Evolutionary conservation across 2,888 invertebrate species (phyloP), one percentile per base, ranked within the genome.

Genomic region (Agriopis marginaria): DNA sequence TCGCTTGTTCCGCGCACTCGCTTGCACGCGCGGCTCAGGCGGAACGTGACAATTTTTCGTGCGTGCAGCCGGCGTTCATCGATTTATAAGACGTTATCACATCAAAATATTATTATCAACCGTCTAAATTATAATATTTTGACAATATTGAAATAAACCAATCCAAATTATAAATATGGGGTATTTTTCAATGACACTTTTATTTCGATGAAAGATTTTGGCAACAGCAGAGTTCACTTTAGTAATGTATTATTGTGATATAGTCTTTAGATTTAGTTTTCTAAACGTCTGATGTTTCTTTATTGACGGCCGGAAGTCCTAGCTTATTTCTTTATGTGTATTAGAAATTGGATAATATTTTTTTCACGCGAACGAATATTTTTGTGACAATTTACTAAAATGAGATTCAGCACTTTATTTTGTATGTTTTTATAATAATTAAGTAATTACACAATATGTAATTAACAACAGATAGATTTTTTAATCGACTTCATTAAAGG

Each of bases 201-300:
- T 49, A 60, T 39, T 49, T 60, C 12, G 14, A 14, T 6, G 9
- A 14, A 32, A 17, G 7, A 11, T 47, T 63, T 32, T 32, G 5
- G 32, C 5, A n/a, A 23, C 10, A 45, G 39, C 5, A 56, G 12
- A 17, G 11, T 23, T 51, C 51, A 23, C 9, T 42, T 50, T 62
- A 44, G 12, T 62, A 62, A 66, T 64, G 62, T 67, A 56, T 62
- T 55, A 11, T 61, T 67, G 66, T 66, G 66, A 63, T 70, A 68
- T 66, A 39, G n/a, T 23, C 3, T n/a, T 44, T 62, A 62, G 53
- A 62, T n/a, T 61, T 50, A 14, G 17, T 61, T 61, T 50, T 54
- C 5, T 54, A 54, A 54, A 8, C 23, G 51, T 47, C 51, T 50
- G 14, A 49, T n/a, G 49, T 39, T 54, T 54, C 8, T n/a, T 54